Evolutionary conservation across 1,140 invertebrate species (phyloP).

Genomic region (Drosophila busckii): DNA sequence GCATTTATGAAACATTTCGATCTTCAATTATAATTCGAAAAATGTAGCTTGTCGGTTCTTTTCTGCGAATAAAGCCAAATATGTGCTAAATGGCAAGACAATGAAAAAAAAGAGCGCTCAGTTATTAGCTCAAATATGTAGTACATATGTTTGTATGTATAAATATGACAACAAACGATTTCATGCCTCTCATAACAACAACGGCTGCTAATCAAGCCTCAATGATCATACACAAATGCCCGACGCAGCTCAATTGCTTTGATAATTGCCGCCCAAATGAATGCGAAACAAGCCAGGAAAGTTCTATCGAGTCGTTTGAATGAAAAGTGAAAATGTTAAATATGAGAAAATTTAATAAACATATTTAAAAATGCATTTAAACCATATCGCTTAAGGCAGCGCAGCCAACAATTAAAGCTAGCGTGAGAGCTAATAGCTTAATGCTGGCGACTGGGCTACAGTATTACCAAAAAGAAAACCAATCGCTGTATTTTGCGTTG

Average conservation of each 20-base stretch:
- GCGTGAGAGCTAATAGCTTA: too few relatives aligned
- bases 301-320: too few relatives aligned
- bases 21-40: constrained; percentile 53
- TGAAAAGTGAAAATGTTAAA: too few relatives aligned
- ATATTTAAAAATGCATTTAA: too few relatives aligned
- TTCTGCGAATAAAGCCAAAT: constrained; percentile 18
- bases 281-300: too few relatives aligned
- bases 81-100: constrained; percentile 46
- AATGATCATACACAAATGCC: constrained; percentile 27
- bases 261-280: constrained; percentile 48
- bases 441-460: too few relatives aligned
- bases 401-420: too few relatives aligned
- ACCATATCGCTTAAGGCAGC: too few relatives aligned
- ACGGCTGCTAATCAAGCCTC: constrained; percentile 70
- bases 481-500: constrained; percentile 8
- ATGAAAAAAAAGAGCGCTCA: constrained; percentile 37
- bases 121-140: constrained; percentile 27
- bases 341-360: too few relatives aligned
- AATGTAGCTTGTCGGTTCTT: constrained; percentile 22
- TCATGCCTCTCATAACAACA: constrained; percentile 51
- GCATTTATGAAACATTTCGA: constrained; percentile 55
- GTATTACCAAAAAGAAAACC: too few relatives aligned
- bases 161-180: constrained; percentile 54
- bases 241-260: constrained; percentile 21
- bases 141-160: constrained; percentile 49